These are phyloP conservation scores for Rotaria socialis DNA, from an alignment of 2,888 invertebrate genomes.

Conservation along the genomic window DNA sequence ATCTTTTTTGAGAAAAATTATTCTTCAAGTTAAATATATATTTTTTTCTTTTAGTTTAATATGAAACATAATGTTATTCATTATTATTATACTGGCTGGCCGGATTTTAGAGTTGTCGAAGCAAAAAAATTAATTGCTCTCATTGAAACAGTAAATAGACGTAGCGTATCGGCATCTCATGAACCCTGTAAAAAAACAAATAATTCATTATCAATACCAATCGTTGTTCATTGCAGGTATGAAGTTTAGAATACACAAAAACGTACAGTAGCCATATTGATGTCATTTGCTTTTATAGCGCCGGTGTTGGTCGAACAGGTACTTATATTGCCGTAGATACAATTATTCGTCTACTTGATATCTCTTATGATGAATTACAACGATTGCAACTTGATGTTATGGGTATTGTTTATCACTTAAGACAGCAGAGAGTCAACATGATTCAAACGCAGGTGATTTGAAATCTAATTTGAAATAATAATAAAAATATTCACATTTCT, in stretches of 20 bases:
- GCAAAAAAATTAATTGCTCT: background rate
- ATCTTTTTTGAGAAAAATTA: background rate
- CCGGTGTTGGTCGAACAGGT: constrained; percentile 7
- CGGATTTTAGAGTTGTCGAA: background rate
- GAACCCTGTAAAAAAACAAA: background rate
- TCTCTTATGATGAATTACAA: background rate
- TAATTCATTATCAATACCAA: background rate
- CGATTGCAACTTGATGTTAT: background rate
- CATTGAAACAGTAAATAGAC: background rate
- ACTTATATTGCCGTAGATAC: background rate
- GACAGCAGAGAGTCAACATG: background rate
- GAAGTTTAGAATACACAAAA: background rate
- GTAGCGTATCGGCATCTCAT: too few relatives aligned
- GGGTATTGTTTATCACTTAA: background rate
- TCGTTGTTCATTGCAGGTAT: constrained; percentile 7
- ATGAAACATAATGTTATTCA: background rate
- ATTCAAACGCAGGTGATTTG: background rate
- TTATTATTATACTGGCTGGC: background rate
- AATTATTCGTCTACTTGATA: background rate
- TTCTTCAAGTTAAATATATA: background rate
- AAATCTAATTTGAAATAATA: background rate
- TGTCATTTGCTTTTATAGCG: background rate
- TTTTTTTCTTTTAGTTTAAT: background rate
- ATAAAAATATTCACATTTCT: background rate
- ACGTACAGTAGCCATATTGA: background rate